Evolutionary conservation across 2,888 invertebrate species (phyloP).

Genomic region (Eumacrocentrus americanus): DNA sequence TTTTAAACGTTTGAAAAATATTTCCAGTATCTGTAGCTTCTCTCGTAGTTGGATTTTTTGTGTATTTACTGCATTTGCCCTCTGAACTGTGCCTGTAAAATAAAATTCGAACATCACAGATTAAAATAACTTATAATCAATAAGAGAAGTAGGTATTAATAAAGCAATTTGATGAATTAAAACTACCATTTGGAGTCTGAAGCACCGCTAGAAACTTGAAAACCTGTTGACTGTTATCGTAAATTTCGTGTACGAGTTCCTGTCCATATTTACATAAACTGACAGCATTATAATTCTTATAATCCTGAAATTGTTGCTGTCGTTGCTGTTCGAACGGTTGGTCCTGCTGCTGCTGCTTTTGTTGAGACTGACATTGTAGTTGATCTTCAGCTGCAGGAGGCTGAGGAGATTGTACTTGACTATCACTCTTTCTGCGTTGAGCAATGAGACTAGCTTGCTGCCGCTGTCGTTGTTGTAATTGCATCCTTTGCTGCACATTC

Average conservation of each 20-base stretch:
- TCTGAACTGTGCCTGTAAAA: conserved; percentile 70
- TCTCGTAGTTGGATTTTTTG: conserved; percentile 89
- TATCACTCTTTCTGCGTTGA: conserved; percentile 51
- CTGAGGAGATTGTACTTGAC: conserved; percentile 52
- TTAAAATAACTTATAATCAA: background rate
- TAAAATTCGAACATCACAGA: conserved; percentile 13
- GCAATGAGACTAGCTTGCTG: conserved; percentile 54
- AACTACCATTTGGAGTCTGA: conserved; percentile 74
- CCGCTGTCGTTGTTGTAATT: conserved; percentile 55
- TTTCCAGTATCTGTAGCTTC: conserved; percentile 78
- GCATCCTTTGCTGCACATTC: conserved; percentile 51
- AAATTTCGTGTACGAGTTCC: conserved; percentile 94
- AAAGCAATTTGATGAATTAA: conserved; percentile 12
- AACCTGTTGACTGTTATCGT: conserved; percentile 87
- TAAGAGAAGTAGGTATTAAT: conserved; percentile 2
- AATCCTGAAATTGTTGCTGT: conserved; percentile 61
- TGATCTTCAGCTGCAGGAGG: conserved; percentile 61
- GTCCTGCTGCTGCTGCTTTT: conserved; percentile 52
- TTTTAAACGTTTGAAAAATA: conserved; percentile 83
- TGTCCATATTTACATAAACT: conserved; percentile 90
- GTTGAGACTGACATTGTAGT: conserved; percentile 41
- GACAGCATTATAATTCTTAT: conserved; percentile 87
- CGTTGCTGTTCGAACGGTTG: conserved; percentile 59
- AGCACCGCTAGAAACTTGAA: conserved; percentile 86
- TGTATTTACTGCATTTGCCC: conserved; percentile 77